A percentile compares a stretch with the other conserved stretches of the same genome.
Evolutionary conservation across 2,113 vertebrate species (phyloP).

Genomic region (Crotophaga sulcirostris): DNA sequence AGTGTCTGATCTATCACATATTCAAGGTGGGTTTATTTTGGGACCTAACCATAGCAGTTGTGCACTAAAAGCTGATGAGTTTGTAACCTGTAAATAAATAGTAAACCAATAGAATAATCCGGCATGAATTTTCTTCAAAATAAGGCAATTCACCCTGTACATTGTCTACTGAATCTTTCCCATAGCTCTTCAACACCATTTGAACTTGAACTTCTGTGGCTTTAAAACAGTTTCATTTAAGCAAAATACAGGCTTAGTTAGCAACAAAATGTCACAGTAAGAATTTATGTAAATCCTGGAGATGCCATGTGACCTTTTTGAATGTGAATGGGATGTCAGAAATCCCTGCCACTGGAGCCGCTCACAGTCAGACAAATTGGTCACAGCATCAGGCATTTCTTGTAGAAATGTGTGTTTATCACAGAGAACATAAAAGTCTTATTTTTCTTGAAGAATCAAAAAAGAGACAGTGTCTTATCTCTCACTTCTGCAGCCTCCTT

Average conservation of each 20-base stretch:
- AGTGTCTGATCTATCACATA: background rate
- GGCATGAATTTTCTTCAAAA: background rate
- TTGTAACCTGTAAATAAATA: background rate
- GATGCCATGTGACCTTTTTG: background rate
- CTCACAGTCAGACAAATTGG: background rate
- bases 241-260: background rate
- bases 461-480: background rate
- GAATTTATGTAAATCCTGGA: background rate
- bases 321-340: background rate
- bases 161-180: background rate
- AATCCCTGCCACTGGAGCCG: background rate
- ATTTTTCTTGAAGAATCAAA: background rate
- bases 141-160: background rate
- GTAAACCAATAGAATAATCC: background rate
- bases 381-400: background rate
- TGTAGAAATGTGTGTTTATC: background rate
- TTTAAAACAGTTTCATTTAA: background rate
- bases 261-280: rapidly evolving
- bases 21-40: background rate
- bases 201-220: background rate
- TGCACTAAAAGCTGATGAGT: background rate
- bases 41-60: background rate
- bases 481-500: background rate
- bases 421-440: background rate
- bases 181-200: background rate